Percentiles rank a stretch among this genome's conserved stretches.
These are phyloP conservation scores for Rhizoglyphus robini DNA, from an alignment of 1,140 invertebrate genomes.

Conservation along the genomic window DNA sequence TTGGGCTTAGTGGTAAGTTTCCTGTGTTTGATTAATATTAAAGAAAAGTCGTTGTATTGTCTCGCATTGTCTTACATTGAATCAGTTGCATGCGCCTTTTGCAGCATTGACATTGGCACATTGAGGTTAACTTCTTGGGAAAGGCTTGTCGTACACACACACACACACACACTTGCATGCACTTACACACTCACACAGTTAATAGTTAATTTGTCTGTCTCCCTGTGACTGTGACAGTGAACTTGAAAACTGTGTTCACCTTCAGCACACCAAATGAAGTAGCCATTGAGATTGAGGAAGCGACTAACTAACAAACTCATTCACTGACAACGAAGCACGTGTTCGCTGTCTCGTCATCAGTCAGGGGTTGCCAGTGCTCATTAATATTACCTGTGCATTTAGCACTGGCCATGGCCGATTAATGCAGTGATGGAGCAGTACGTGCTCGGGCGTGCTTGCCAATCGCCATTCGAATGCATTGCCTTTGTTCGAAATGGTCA, in stretches of 20 bases:
- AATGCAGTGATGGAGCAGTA: too few species aligned
- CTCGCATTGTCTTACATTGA: background rate
- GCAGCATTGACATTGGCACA: background rate
- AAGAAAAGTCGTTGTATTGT: too few species aligned
- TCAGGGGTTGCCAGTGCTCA: too few species aligned
- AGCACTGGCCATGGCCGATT: too few species aligned
- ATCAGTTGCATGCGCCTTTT: background rate
- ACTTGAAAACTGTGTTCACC: background rate
- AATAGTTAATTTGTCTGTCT: background rate
- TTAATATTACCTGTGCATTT: too few species aligned
- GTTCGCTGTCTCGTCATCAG: too few species aligned
- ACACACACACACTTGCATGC: background rate
- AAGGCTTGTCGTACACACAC: background rate
- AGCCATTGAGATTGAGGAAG: background rate
- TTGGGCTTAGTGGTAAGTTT: background rate
- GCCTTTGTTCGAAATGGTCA: too few species aligned
- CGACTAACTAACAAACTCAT: background rate
- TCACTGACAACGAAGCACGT: too few species aligned
- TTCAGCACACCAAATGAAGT: background rate
- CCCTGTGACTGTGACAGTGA: background rate
- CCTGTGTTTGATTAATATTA: background rate
- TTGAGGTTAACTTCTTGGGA: background rate
- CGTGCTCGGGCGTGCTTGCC: too few species aligned
- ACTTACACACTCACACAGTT: too few species aligned
- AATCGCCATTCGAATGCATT: too few species aligned